phyloP scores from a whole-genome alignment of 2,888 invertebrate species.

The Thymelicus acteon region DNA sequence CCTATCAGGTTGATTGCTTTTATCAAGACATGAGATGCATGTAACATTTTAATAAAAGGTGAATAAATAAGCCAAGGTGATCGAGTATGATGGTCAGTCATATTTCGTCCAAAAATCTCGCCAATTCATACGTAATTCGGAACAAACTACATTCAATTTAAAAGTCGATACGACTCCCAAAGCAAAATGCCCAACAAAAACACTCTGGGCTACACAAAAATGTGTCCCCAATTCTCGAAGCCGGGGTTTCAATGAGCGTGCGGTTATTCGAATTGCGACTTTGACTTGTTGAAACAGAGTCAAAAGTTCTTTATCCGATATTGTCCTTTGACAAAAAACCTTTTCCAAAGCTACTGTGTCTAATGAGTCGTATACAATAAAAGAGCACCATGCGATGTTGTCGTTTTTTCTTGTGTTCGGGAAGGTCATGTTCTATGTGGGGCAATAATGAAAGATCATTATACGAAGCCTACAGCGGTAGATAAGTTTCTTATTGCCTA shows the following conservation, averaged over 20 bases:
- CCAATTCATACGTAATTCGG: conserved; percentile 25
- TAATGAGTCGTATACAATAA: conserved; percentile 68
- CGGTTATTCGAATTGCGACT: conserved; percentile 42
- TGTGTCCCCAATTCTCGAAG: conserved; percentile 56
- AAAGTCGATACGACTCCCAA: conserved; percentile 50
- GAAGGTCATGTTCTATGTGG: conserved; percentile 46
- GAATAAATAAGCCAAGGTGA: not conserved
- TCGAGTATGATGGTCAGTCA: not conserved
- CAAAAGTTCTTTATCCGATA: conserved; percentile 38
- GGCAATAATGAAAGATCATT: conserved; percentile 40
- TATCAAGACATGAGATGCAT: no score
- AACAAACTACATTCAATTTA: conserved; percentile 50
- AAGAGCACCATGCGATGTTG: conserved; percentile 54
- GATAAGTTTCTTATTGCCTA: no score
- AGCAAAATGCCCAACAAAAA: conserved; percentile 56
- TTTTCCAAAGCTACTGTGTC: conserved; percentile 54
- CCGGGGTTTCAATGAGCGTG: conserved; percentile 39
- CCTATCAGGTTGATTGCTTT: no score
- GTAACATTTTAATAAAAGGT: no score
- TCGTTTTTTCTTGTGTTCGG: conserved; percentile 47
- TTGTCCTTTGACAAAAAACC: conserved; percentile 59
- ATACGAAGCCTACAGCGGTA: conserved; percentile 23
- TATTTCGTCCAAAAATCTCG: conserved; percentile 17
- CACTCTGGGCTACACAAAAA: conserved; percentile 58
- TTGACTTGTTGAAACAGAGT: conserved; percentile 42